phyloP scores from a whole-genome alignment of 2,113 vertebrate species.

The Mionectes macconnelli region DNA sequence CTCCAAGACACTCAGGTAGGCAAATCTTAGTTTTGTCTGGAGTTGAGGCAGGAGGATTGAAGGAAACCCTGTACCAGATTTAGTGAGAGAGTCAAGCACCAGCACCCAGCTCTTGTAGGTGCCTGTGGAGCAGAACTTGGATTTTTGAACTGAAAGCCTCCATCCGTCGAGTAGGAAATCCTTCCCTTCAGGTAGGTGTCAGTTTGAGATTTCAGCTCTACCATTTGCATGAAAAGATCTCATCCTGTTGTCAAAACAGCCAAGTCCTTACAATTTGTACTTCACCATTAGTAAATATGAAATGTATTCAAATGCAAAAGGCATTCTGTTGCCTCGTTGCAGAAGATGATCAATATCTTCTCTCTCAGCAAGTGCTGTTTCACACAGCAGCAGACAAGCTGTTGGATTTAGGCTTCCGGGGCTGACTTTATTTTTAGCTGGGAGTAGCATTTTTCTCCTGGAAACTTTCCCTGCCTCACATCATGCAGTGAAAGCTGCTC shows the following conservation, averaged over 20 bases:
- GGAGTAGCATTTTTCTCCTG: conserved; percentile 47
- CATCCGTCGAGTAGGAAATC: not conserved
- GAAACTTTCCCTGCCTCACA: conserved; percentile 33
- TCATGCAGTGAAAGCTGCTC: not conserved
- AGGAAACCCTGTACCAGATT: not conserved
- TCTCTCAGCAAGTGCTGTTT: not conserved
- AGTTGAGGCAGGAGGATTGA: not conserved
- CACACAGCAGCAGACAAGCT: conserved; percentile 28
- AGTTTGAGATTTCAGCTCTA: not conserved
- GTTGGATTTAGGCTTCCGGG: conserved; percentile 17
- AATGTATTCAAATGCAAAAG: conserved; percentile 3
- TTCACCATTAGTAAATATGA: not conserved
- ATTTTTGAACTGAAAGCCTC: not conserved
- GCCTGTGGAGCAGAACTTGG: not conserved
- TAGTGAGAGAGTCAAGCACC: not conserved
- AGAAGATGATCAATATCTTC: conserved; percentile 28
- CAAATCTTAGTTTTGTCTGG: not conserved
- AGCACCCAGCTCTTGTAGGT: not conserved
- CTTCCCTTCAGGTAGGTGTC: not conserved
- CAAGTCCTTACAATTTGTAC: not conserved
- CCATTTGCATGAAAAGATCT: not conserved
- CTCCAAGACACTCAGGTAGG: not conserved
- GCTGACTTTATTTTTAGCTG: conserved; percentile 45
- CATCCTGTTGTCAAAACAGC: not conserved
- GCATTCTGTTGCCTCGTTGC: not conserved